Evolutionary conservation across 2,888 invertebrate species (phyloP).

Genomic region (Lasioglossum lativentre): DNA sequence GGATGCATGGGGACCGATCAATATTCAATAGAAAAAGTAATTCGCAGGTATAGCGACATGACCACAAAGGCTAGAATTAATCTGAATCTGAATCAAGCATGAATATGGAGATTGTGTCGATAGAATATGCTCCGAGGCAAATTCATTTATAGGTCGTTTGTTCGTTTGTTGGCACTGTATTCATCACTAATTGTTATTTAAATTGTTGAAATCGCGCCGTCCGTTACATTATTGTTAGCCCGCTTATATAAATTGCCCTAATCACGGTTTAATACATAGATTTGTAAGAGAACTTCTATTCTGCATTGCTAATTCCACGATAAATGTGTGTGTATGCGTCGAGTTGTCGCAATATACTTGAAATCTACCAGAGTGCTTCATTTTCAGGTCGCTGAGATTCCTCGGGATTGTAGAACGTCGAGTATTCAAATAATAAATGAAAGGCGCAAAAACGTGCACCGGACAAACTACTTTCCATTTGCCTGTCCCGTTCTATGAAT

Average conservation of each 20-base stretch:
- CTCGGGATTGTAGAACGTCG: background rate
- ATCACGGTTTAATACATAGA: background rate
- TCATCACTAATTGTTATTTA: background rate
- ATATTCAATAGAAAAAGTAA: conserved; percentile 18
- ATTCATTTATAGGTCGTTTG: conserved; percentile 17
- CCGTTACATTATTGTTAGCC: background rate
- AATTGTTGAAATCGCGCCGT: background rate
- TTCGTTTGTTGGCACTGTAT: background rate
- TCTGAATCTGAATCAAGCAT: conserved; percentile 14
- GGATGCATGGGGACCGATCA: background rate
- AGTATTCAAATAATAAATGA: background rate
- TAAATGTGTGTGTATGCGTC: background rate
- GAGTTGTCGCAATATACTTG: background rate
- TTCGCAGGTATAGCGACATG: conserved; percentile 10
- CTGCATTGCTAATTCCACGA: background rate
- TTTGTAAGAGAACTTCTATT: background rate
- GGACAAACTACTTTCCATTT: conserved; percentile 4
- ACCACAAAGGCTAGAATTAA: conserved; percentile 20
- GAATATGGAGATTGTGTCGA: conserved; percentile 9
- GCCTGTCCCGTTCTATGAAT: background rate
- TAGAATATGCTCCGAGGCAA: conserved; percentile 19
- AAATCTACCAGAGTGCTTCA: background rate
- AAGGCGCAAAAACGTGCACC: background rate
- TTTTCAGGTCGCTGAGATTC: background rate
- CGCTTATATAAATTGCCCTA: background rate